Conservation (phyloP, 2,888 invertebrate species). For the Trissoscelio sp. region DNA sequence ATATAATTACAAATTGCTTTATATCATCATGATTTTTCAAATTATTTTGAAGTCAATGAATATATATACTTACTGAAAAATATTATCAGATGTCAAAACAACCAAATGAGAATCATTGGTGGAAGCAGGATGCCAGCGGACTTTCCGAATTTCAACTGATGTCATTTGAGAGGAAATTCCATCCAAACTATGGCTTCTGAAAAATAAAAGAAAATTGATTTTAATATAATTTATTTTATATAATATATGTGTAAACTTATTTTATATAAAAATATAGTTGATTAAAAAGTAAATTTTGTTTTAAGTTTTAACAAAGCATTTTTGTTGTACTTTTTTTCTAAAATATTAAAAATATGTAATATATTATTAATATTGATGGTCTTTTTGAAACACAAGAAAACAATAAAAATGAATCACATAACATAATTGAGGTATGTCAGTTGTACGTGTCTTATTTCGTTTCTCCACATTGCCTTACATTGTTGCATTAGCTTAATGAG, state of each 20-base stretch:
- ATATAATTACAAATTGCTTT: neutral
- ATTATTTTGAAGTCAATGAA: conserved; percentile 1
- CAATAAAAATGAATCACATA: conserved; percentile 49
- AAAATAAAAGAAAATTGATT: conserved; percentile 17
- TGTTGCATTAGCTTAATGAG: conserved; percentile 70
- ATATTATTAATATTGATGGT: too few species aligned
- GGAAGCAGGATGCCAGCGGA: conserved; percentile 95
- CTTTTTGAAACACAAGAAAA: conserved; percentile 4
- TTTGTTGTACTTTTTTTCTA: neutral
- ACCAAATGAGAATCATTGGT: conserved; percentile 89
- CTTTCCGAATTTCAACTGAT: conserved; percentile 89
- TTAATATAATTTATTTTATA: neutral
- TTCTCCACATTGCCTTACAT: conserved; percentile 66
- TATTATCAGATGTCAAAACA: conserved; percentile 93
- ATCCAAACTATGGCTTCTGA: conserved; percentile 90
- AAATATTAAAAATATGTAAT: neutral
- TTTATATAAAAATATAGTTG: neutral
- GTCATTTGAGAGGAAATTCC: conserved; percentile 87
- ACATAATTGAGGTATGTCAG: conserved; percentile 59
- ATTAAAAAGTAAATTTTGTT: too few species aligned
- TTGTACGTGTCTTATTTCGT: conserved; percentile 62
- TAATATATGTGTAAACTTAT: neutral
- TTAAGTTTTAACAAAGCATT: too few species aligned
- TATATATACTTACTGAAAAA: conserved; percentile 87
- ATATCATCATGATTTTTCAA: too few species aligned